Evolutionary conservation across 2,888 invertebrate species (phyloP).

Genomic region (Erebia ligea): DNA sequence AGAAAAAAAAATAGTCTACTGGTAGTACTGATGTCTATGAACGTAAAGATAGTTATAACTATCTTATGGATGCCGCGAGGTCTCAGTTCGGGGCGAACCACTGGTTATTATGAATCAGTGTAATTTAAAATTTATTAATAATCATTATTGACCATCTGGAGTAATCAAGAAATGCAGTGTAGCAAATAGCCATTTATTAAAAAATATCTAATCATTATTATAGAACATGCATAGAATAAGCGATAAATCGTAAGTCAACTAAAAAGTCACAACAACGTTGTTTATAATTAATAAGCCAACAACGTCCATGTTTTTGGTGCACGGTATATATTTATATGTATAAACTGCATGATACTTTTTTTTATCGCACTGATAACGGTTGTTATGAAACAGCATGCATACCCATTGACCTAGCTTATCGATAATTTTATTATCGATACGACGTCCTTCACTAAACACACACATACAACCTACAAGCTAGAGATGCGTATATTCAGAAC

Average conservation of each 20-base stretch:
- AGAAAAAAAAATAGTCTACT: too few relatives aligned
- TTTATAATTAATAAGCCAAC: neutral
- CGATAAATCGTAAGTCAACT: neutral
- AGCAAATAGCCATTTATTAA: too few relatives aligned
- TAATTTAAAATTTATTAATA: too few relatives aligned
- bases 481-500: conserved; percentile 41
- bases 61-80: too few relatives aligned
- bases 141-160: too few relatives aligned
- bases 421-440: conserved; percentile 34
- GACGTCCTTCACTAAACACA: conserved; percentile 38
- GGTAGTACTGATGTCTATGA: too few relatives aligned
- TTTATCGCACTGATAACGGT: conserved; percentile 6
- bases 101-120: too few relatives aligned
- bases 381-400: conserved; percentile 8
- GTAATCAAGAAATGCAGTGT: too few relatives aligned
- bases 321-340: neutral
- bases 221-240: neutral
- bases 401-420: conserved; percentile 19
- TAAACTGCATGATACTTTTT: neutral
- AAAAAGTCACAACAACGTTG: neutral
- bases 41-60: too few relatives aligned
- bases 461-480: conserved; percentile 38
- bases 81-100: too few relatives aligned
- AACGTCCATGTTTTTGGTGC: conserved; percentile 1
- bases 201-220: too few relatives aligned